Evolutionary conservation across 2,888 invertebrate genomes (phyloP).

Genomic region (Torymus auratus): DNA sequence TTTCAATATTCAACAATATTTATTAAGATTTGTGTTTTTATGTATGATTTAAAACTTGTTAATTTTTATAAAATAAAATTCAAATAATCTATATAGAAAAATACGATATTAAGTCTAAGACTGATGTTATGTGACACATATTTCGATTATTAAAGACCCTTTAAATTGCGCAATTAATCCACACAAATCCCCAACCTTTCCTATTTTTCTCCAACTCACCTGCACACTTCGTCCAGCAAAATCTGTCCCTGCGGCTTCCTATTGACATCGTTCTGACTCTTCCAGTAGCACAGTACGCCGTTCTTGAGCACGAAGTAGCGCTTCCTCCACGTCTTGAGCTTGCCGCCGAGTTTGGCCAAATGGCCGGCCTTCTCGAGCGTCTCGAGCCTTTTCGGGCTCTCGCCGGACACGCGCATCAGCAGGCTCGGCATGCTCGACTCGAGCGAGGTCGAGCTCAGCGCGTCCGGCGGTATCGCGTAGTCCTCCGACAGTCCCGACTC

Average conservation of each 20-base stretch:
- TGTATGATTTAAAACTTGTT: too few relatives aligned
- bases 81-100: too few relatives aligned
- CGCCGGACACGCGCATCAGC: slow-evolving; percentile 80
- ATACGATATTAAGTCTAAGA: too few relatives aligned
- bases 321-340: slow-evolving; percentile 97
- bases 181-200: not conserved
- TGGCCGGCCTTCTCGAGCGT: slow-evolving; percentile 93
- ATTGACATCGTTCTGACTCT: slow-evolving; percentile 91
- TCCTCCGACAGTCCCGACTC: slow-evolving; percentile 97
- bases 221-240: slow-evolving; percentile 90
- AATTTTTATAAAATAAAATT: too few relatives aligned
- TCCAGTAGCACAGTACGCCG: slow-evolving; percentile 95
- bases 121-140: not conserved
- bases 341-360: slow-evolving; percentile 93
- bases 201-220: slow-evolving; percentile 61
- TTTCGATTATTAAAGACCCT: not conserved
- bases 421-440: slow-evolving; percentile 86
- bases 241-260: slow-evolving; percentile 96
- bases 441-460: slow-evolving; percentile 87
- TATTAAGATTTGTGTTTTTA: too few relatives aligned
- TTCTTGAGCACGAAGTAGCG: slow-evolving; percentile 97
- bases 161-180: not conserved
- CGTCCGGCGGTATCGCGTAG: slow-evolving; percentile 97
- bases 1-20: too few relatives aligned
- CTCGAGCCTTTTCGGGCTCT: slow-evolving; percentile 82